phyloP scores from a whole-genome alignment of 2,888 invertebrate species.

The Acrobasis suavella region DNA sequence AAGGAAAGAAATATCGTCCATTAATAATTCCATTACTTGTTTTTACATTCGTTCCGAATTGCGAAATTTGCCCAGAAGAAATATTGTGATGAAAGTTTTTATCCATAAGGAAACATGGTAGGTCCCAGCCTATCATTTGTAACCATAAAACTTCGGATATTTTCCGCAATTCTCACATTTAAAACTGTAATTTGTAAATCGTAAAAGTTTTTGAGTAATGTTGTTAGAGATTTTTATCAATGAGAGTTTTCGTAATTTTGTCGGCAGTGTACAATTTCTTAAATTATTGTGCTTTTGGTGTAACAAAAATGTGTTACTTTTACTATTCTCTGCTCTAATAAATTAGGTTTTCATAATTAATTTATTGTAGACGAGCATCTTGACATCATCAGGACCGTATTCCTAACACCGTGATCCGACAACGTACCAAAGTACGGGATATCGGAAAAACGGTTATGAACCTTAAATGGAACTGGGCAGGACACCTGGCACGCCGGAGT shows the following conservation, averaged over 20 bases:
- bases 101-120: conserved; percentile 14
- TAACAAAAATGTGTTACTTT: no score
- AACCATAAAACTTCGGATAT: conserved; percentile 18
- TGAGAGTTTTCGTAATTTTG: neutral
- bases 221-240: neutral
- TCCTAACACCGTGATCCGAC: no score
- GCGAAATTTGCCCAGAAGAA: neutral
- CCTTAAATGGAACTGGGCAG: no score
- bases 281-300: neutral
- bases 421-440: no score
- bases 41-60: neutral
- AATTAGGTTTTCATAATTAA: no score
- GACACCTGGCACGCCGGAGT: no score
- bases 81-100: conserved; percentile 15
- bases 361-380: no score
- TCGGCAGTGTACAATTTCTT: neutral
- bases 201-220: conserved; percentile 8
- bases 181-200: conserved; percentile 21
- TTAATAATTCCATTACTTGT: neutral
- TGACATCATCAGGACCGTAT: no score
- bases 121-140: conserved; percentile 16
- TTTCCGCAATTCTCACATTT: conserved; percentile 13
- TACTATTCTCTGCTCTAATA: no score
- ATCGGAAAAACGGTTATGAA: no score
- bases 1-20: neutral